Conservation (phyloP, 2,888 invertebrate genomes). For the Sepioteuthis lessoniana region DNA sequence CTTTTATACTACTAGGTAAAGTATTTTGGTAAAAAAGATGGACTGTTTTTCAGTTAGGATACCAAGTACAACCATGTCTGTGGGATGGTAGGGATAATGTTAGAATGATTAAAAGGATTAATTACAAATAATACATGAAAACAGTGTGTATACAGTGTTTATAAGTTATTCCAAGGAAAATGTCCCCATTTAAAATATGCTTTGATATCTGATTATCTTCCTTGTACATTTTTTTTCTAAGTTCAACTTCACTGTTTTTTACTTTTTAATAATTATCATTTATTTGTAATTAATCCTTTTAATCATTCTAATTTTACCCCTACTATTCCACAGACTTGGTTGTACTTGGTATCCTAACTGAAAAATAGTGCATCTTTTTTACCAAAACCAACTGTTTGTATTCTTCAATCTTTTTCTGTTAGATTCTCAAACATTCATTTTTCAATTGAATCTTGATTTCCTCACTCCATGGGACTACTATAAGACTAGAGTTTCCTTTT, state of each 20-base stretch:
- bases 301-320: background rate
- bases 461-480: background rate
- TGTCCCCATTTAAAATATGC: background rate
- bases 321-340: background rate
- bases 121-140: background rate
- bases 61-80: background rate
- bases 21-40: background rate
- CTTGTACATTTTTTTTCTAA: background rate
- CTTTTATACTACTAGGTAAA: background rate
- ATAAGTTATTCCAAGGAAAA: background rate
- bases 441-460: background rate
- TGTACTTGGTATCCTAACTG: background rate
- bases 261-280: background rate
- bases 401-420: background rate
- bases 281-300: background rate
- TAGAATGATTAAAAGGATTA: background rate
- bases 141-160: background rate
- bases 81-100: background rate
- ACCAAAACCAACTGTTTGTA: background rate
- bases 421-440: background rate
- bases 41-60: background rate
- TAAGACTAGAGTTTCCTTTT: background rate
- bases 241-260: too few species aligned
- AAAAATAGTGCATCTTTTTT: background rate
- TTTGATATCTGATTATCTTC: background rate